Base-by-base conservation (phyloP, 2,797 vertebrate species). In the Tarsius wallacei region DNA sequence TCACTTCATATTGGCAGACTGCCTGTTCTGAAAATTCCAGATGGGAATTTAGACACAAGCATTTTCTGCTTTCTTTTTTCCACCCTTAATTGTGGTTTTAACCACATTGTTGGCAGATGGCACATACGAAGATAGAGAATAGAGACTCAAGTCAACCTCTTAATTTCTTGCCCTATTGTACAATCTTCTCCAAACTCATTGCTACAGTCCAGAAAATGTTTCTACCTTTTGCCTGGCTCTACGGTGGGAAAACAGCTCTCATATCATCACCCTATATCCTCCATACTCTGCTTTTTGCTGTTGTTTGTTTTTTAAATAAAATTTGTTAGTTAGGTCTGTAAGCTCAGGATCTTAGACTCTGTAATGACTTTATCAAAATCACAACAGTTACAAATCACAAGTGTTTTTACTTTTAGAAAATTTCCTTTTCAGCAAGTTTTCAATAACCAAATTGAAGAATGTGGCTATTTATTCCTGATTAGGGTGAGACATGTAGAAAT, bases 361-460 rank as follows among this genome's bases (percentile, higher is more conserved):
- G 26, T 26, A 80, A n/a, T 70, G 16, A 13, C 11, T 85, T 14
- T 87, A 57, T 94, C 8, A 95, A 95, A 81, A 61, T 68, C 53
- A 24, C 64, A 80, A 47, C 28, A 31, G 8, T 93, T 81, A 42
- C 5, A 80, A 73, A 74, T 70, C 33, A 66, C 28, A 80, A 49
- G 9, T n/a, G 8, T 24, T 90, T 61, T 81, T 93, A 31, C 36
- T 80, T 91, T 83, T 53, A 90, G 55, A 68, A 80, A 76, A 76
- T 95, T 42, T 11, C 17, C 47, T 91, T 91, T 84, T 89, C 26
- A 76, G 61, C 47, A 83, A 71, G 51, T 59, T 91, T 96, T 91
- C 59, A 87, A 63, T 90, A 70, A 53, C 17, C 33, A 55, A 26
- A 55, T 33, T 22, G 71, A 73, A 96, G 8, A 66, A 61, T 33